Conservation (phyloP, 2,113 vertebrate genomes). For the Tachysurus vachellii region DNA sequence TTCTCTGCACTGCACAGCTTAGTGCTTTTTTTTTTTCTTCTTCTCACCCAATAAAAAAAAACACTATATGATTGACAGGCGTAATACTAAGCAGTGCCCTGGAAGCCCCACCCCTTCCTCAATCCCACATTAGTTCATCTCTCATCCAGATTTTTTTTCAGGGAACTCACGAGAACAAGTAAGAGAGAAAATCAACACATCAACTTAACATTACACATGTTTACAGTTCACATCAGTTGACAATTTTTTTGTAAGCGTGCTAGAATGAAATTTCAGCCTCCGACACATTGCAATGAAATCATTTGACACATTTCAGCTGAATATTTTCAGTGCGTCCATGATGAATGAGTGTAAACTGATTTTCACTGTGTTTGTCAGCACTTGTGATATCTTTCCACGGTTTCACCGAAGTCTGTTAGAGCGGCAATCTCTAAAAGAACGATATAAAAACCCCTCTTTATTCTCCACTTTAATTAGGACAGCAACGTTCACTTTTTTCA, state of each 20-base stretch:
- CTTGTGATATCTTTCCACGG: not conserved
- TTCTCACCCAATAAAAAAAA: not conserved
- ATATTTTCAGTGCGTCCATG: not conserved
- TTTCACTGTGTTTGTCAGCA: not conserved
- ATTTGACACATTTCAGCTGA: not conserved
- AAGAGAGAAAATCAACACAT: too few species aligned
- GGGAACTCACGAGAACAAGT: not conserved
- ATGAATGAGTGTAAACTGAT: not conserved
- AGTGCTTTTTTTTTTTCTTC: not conserved
- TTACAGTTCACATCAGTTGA: too few species aligned
- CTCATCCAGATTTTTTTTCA: not conserved
- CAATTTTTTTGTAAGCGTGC: too few species aligned
- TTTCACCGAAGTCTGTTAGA: not conserved
- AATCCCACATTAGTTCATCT: not conserved
- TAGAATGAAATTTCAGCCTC: too few species aligned
- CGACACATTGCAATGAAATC: not conserved
- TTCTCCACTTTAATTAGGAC: not conserved
- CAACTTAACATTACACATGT: too few species aligned
- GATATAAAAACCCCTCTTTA: not conserved
- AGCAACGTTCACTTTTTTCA: not conserved
- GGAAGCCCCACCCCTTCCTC: not conserved
- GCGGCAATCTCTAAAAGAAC: not conserved
- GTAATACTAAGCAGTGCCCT: not conserved
- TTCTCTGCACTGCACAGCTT: conserved; percentile 3
- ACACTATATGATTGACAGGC: not conserved